Percentiles rank a stretch among this genome's conserved stretches.
These are phyloP conservation scores for Lepidocolaptes lacrymiger DNA, from an alignment of 2,797 vertebrate species.

Conservation along the genomic window DNA sequence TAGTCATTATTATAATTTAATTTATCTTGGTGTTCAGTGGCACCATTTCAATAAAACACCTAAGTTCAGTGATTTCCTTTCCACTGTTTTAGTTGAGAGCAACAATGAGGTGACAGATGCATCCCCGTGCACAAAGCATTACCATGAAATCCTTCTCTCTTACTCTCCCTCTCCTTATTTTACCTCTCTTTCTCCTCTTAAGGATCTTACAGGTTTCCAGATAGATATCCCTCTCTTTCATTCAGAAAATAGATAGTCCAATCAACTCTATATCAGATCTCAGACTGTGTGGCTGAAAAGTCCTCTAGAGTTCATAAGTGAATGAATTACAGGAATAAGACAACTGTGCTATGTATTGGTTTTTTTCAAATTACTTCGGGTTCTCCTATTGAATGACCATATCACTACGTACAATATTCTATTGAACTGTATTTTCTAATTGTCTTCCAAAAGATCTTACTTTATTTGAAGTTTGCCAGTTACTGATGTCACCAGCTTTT, in stretches of 20 bases:
- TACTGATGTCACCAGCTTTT: background rate
- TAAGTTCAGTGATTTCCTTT: background rate
- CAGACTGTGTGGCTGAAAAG: background rate
- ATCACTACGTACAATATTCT: background rate
- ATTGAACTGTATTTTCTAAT: background rate
- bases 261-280: background rate
- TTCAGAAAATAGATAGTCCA: background rate
- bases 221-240: background rate
- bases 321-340: background rate
- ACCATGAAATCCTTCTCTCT: background rate
- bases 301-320: background rate
- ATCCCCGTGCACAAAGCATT: background rate
- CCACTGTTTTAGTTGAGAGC: background rate
- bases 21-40: background rate
- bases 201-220: background rate
- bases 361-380: accelerated
- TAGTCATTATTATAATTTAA: background rate
- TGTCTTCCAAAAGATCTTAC: background rate
- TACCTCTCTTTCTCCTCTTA: background rate
- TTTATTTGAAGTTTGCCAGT: background rate
- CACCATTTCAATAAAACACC: background rate
- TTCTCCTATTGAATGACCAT: background rate
- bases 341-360: accelerated
- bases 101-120: background rate
- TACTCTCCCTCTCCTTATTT: background rate